A percentile compares a stretch with the other conserved stretches of the same genome.
phyloP scores from a whole-genome alignment of 1,140 invertebrate genomes.

The Cydia strobilella region DNA sequence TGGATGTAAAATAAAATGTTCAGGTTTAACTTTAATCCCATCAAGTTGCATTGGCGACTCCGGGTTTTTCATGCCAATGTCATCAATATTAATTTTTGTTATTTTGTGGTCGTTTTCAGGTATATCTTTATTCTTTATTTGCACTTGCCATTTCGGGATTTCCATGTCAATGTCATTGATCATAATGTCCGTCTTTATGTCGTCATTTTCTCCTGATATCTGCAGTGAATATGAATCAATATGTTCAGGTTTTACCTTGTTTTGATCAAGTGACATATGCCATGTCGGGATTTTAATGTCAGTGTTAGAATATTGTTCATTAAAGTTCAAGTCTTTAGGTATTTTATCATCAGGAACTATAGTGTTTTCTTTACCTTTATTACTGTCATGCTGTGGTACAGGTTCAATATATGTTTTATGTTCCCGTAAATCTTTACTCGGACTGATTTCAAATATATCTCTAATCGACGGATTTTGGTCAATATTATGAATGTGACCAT shows the following conservation, averaged over 20 bases:
- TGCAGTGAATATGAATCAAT: neutral
- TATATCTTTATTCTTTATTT: neutral
- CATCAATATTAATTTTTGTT: neutral
- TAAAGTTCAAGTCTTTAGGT: neutral
- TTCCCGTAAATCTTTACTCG: neutral
- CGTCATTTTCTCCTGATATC: neutral
- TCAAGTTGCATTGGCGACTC: neutral
- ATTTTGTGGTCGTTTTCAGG: no score
- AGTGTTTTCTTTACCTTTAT: neutral
- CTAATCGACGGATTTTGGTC: neutral
- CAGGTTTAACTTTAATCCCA: neutral
- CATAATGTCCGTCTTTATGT: neutral
- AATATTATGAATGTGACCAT: neutral
- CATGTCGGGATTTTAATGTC: neutral
- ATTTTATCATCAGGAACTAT: neutral
- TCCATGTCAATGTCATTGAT: neutral
- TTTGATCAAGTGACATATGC: neutral
- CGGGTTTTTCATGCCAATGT: neutral
- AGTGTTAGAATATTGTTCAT: neutral
- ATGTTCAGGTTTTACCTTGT: neutral
- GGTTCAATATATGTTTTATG: neutral
- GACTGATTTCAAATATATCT: neutral
- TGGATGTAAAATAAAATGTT: neutral
- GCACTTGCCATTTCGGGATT: neutral
- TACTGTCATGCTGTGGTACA: neutral